A percentile compares a stretch with the other conserved stretches of the same genome.
phyloP scores from a whole-genome alignment of 2,888 invertebrate species.

The Augochlorella aurata region DNA sequence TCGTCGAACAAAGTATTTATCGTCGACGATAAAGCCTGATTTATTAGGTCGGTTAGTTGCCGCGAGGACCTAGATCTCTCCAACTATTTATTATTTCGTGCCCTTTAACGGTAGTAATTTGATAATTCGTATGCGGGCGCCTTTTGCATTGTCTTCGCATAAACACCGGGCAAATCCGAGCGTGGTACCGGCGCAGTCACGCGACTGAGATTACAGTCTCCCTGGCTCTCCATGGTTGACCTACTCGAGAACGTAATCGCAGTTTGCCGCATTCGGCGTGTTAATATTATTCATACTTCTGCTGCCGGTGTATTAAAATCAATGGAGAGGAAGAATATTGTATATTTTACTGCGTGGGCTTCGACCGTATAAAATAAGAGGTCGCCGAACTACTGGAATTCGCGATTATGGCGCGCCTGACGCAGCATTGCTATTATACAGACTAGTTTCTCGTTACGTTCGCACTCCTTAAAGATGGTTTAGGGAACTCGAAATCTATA shows the following conservation, averaged over 20 bases:
- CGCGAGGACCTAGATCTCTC: not conserved
- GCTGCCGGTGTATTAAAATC: not conserved
- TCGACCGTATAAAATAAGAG: not conserved
- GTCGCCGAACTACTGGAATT: not conserved
- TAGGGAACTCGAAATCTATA: not conserved
- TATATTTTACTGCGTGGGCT: not conserved
- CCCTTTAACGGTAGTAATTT: not conserved
- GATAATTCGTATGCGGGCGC: not conserved
- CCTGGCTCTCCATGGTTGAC: conserved; percentile 1
- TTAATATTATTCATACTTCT: conserved; percentile 3
- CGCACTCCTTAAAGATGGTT: not conserved
- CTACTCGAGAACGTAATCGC: not conserved
- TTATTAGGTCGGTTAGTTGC: too few species aligned
- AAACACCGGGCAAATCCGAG: not conserved
- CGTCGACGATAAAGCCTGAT: too few species aligned
- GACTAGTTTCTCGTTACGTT: not conserved
- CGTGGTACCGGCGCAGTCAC: not conserved
- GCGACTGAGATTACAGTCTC: not conserved
- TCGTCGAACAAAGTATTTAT: too few species aligned
- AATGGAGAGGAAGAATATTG: not conserved
- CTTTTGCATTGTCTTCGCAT: not conserved
- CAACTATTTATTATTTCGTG: not conserved
- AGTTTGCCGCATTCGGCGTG: not conserved
- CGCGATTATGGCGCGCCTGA: not conserved
- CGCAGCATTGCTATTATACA: not conserved